Base-by-base conservation (phyloP, 37 sponge, comb jelly and placozoan species). In the Ianthella basta region DNA sequence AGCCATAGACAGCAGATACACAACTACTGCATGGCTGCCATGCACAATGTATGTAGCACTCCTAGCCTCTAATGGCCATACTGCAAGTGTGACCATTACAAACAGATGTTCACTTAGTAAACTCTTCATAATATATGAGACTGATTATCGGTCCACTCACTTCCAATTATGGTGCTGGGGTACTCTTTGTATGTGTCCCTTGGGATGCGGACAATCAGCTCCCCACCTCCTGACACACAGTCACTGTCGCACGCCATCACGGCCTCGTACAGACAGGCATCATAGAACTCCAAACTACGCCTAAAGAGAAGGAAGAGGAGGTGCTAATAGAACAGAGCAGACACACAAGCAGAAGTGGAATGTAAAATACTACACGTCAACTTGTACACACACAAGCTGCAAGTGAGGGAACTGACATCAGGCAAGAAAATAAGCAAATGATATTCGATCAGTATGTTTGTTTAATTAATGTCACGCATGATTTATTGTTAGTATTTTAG, bases 231-330 rank as follows among this genome's bases (percentile, higher is more conserved):
- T 0, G 32, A 20, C 38, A 60, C 53, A 75, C 88, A 90, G 80
- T 93, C 92, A 80, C 81, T 81, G 72, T 94, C 95, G 85, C 91
- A 91, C 39, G 92, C 87, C 83, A 50, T 44, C 40, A 94, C 41
- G 30, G 83, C 74, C 59, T 88, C 87, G 24, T 80, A 55, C 39
- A 83, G 87, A 60, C 87, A 88, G n/a, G 55, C 59, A 70, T 87
- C 85, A 72, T 78, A 94, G 79, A 85, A 94, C 65, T 94, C 95
- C 78, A 91, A 60, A 60, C 89, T 94, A 0, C 95, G 87, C 41
- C 95, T 94, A 54, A 13, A 15, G 15, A 32, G 55, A 5, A 36
- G 53, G 29, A 65, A 33, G 20, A 23, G 21, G 61, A 59, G 20
- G 21, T 20, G 21, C 19, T 18, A 70, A 70, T 21, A 70, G n/a